phyloP scores from a whole-genome alignment of 2,113 vertebrate genomes.

The Psittacula cyanocephala region DNA sequence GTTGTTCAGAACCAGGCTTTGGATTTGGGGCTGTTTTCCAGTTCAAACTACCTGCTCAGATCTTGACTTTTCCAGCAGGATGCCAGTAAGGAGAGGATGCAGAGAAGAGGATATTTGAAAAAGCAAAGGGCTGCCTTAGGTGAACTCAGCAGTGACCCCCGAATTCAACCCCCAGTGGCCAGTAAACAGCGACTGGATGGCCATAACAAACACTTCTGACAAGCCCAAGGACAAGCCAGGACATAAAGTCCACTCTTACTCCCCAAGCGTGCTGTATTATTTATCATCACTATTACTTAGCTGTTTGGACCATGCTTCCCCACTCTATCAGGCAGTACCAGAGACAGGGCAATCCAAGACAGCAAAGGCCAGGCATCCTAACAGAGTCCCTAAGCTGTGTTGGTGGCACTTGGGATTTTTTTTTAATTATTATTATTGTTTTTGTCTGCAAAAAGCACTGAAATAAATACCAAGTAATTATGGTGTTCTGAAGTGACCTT shows the following conservation, averaged over 20 bases:
- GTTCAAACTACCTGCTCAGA: neutral
- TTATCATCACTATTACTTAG: neutral
- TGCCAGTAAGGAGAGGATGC: neutral
- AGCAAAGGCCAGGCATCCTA: neutral
- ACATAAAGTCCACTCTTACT: neutral
- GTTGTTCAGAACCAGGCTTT: neutral
- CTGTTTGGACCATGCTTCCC: neutral
- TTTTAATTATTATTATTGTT: neutral
- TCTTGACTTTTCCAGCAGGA: neutral
- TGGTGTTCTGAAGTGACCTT: constrained; percentile 74
- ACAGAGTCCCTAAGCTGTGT: neutral
- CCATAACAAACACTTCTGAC: neutral
- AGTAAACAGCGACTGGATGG: neutral
- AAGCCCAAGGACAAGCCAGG: neutral
- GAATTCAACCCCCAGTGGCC: neutral
- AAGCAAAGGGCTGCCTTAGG: neutral
- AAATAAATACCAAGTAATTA: constrained; percentile 64
- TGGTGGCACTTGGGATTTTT: neutral
- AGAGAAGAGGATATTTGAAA: neutral
- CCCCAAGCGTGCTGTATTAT: neutral
- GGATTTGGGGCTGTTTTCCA: neutral
- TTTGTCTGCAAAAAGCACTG: constrained; percentile 32
- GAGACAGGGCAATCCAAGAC: fast-evolving
- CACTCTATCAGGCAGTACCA: neutral
- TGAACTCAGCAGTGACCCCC: neutral